A percentile compares a stretch with the other conserved stretches of the same genome.
Evolutionary conservation across 2,888 invertebrate genomes (phyloP).

Genomic region (Tromatobia lineatoria): DNA sequence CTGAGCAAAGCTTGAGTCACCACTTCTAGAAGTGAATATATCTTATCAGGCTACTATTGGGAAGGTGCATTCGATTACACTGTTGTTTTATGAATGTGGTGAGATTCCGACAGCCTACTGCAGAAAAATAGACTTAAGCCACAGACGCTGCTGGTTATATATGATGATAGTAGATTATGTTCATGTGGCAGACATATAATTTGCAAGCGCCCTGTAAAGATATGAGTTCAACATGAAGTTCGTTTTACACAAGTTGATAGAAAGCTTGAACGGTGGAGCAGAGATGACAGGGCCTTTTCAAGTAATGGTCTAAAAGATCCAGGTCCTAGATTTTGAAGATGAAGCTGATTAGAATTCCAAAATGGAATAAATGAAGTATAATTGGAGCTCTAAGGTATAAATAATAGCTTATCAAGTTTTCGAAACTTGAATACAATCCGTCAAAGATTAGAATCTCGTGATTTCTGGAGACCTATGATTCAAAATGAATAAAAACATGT

Average conservation of each 20-base stretch:
- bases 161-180: not conserved
- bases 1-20: not conserved
- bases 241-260: not conserved
- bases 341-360: too few species aligned
- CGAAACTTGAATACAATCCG: not conserved
- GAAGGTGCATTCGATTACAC: not conserved
- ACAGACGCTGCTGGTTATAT: not conserved
- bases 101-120: not conserved
- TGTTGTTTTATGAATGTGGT: not conserved
- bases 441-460: not conserved
- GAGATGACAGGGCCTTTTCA: too few species aligned
- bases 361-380: too few species aligned
- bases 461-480: not conserved
- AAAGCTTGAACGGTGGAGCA: too few species aligned
- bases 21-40: not conserved
- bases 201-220: not conserved
- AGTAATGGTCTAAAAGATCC: too few species aligned
- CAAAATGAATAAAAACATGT: too few species aligned
- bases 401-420: too few species aligned
- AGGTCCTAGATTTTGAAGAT: too few species aligned
- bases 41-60: not conserved
- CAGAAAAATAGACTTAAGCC: not conserved
- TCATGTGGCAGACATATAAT: too few species aligned
- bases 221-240: too few species aligned
- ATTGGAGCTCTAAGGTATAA: too few species aligned